These are phyloP conservation scores for Gortyna flavago DNA, from an alignment of 2,888 invertebrate genomes.

Conservation along the genomic window DNA sequence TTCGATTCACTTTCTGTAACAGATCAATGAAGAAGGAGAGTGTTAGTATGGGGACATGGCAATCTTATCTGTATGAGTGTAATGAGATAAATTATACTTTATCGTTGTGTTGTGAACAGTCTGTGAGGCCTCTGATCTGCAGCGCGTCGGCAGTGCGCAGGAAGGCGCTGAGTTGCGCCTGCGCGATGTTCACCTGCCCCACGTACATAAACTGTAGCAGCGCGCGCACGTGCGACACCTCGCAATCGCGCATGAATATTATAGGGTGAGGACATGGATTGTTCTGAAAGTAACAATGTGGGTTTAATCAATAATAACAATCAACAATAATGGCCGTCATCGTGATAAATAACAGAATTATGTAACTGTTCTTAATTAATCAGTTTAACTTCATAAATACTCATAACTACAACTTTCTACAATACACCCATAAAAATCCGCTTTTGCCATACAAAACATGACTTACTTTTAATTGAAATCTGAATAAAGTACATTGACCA, in stretches of 20 bases:
- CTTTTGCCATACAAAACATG: conserved; percentile 7
- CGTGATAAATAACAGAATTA: conserved; percentile 40
- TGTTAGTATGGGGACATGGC: conserved; percentile 21
- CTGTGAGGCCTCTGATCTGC: conserved; percentile 94
- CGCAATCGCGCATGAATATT: conserved; percentile 96
- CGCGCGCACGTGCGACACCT: conserved; percentile 93
- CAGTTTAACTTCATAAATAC: conserved; percentile 30
- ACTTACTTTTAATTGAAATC: conserved; percentile 15
- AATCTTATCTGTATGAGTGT: conserved; percentile 6
- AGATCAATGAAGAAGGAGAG: conserved; percentile 20
- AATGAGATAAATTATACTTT: conserved; percentile 80
- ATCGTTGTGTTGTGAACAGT: conserved; percentile 91
- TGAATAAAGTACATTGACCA: conserved; percentile 21
- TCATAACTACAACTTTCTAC: conserved; percentile 11
- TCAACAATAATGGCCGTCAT: conserved; percentile 41
- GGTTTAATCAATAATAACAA: conserved; percentile 59
- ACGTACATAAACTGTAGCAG: conserved; percentile 96
- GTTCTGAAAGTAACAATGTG: conserved; percentile 90
- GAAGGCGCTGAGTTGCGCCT: conserved; percentile 93
- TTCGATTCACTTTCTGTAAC: conserved; percentile 88
- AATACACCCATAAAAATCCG: conserved; percentile 13
- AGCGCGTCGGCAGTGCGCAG: conserved; percentile 94
- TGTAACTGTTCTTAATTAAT: conserved; percentile 47
- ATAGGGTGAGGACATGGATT: conserved; percentile 96
- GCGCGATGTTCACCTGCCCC: conserved; percentile 95